These are phyloP conservation scores for Eupristina koningsbergeri DNA, from an alignment of 1,140 invertebrate species.

Conservation along the genomic window DNA sequence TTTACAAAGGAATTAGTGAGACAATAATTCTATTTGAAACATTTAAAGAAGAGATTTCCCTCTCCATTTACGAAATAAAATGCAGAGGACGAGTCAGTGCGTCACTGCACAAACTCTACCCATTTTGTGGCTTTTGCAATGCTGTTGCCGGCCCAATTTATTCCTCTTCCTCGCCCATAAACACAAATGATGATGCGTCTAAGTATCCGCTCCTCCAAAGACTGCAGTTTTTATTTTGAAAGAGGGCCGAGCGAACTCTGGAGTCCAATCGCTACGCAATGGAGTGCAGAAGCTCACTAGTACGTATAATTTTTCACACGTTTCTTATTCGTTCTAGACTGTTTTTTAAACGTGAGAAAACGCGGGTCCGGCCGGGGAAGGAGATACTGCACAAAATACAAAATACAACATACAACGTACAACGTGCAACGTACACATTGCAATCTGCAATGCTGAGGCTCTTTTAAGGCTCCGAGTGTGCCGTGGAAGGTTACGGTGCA, in stretches of 20 bases:
- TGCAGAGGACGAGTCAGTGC: not conserved
- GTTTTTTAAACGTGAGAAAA: constrained; percentile 40
- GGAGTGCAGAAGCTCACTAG: not conserved
- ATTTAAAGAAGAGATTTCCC: not conserved
- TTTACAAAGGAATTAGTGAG: constrained; percentile 18
- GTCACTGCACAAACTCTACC: not conserved
- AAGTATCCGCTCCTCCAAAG: not conserved
- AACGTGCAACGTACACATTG: too few relatives aligned
- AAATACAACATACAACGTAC: not conserved
- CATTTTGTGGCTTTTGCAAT: not conserved
- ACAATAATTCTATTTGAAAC: constrained; percentile 19
- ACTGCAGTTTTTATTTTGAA: constrained; percentile 31
- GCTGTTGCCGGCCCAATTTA: not conserved
- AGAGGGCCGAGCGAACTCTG: not conserved
- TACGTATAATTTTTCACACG: constrained; percentile 48
- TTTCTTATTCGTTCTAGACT: constrained; percentile 43
- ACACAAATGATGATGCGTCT: constrained; percentile 20
- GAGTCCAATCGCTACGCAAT: constrained; percentile 22
- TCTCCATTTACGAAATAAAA: not conserved
- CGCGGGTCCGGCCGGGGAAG: not conserved
- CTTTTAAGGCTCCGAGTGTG: too few relatives aligned
- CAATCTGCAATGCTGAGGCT: too few relatives aligned
- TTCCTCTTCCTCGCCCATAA: not conserved
- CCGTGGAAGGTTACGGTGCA: not conserved
- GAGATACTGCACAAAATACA: too few relatives aligned